Evolutionary conservation across 2,797 vertebrate species (phyloP), one percentile per base, ranked within the genome.

Genomic region (Emydoidea blandingii): DNA sequence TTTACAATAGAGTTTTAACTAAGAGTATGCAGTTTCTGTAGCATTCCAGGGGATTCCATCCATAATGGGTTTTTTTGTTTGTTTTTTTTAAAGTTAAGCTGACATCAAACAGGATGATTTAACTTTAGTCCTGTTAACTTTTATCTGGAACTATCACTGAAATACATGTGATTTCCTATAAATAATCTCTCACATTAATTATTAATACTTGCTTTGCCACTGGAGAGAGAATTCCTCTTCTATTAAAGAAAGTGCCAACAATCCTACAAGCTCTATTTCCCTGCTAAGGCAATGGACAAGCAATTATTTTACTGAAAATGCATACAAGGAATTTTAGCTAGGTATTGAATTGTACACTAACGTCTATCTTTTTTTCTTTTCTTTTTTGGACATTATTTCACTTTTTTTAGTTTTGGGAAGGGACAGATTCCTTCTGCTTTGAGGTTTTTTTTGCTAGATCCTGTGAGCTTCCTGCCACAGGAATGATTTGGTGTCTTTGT

Each of bases 361-460:
- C 25, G 41, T 74, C 37, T 74, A 6, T 41, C 12, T 12, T 25
- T 41, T 37, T 19, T 41, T n/a, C 14, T 65, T n/a, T 18, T 37
- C 4, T 21, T 37, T 68, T 68, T 68, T 68, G n/a, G 16, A 37
- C 65, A 72, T 19, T 21, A 21, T 41, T 44, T 76, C 6, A 14
- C 23, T 15, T 76, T 76, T 76, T 23, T 44, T 25, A 76, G 37
- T 27, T 44, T 44, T 76, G 41, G 10, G 72, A 41, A 44, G 37
- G 72, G 23, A 44, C 27, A 76, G 12, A 47, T 62, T 88, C 25
- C 7, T 54, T 1, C 12, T 37, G 11, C 18, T 84, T 44, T 76
- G 49, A 81, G 50, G 50, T 15, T 81, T 3, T 89, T 9, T 87
- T 91, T 91, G 53, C 25, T 84, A 37, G 76, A 86, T 14, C 85